These are phyloP conservation scores for Hemiscyllium ocellatum DNA, from an alignment of 2,113 vertebrate genomes.

Conservation along the genomic window DNA sequence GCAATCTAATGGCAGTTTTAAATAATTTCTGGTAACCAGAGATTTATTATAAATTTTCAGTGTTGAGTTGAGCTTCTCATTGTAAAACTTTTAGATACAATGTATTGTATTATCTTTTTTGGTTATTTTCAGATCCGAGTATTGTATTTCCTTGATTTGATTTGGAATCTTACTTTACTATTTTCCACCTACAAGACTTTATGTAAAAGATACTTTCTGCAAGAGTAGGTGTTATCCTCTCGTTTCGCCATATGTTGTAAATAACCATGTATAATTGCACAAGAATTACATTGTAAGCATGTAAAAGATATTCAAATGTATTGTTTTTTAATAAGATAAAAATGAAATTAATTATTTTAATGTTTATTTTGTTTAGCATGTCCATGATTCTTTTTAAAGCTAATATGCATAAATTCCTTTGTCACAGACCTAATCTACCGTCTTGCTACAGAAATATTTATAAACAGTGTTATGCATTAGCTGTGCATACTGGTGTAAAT, in stretches of 20 bases:
- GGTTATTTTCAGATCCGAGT: constrained; percentile 18
- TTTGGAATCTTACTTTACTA: not conserved
- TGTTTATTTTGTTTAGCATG: constrained; percentile 35
- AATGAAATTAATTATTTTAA: constrained; percentile 17
- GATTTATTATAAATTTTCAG: constrained; percentile 31
- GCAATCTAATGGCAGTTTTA: constrained; percentile 16
- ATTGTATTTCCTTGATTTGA: constrained; percentile 8
- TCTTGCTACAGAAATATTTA: constrained; percentile 21
- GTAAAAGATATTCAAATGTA: constrained; percentile 34
- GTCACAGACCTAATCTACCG: constrained; percentile 28
- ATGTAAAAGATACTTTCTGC: not conserved
- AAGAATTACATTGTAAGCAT: constrained; percentile 28
- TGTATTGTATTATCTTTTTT: not conserved
- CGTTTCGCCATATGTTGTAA: constrained; percentile 19
- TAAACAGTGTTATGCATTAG: constrained; percentile 30
- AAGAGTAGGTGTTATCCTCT: constrained; percentile 12
- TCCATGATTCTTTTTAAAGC: constrained; percentile 7
- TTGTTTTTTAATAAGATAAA: constrained; percentile 32
- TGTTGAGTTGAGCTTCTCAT: constrained; percentile 33
- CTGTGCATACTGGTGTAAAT: constrained; percentile 32
- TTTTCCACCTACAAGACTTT: not conserved
- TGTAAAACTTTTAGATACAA: not conserved
- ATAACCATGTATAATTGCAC: constrained; percentile 31
- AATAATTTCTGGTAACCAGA: constrained; percentile 34
- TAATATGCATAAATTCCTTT: constrained; percentile 22